A percentile compares a stretch with the other conserved stretches of the same genome.
phyloP scores from a whole-genome alignment of 2,113 vertebrate genomes.

The Miniopterus natalensis region DNA sequence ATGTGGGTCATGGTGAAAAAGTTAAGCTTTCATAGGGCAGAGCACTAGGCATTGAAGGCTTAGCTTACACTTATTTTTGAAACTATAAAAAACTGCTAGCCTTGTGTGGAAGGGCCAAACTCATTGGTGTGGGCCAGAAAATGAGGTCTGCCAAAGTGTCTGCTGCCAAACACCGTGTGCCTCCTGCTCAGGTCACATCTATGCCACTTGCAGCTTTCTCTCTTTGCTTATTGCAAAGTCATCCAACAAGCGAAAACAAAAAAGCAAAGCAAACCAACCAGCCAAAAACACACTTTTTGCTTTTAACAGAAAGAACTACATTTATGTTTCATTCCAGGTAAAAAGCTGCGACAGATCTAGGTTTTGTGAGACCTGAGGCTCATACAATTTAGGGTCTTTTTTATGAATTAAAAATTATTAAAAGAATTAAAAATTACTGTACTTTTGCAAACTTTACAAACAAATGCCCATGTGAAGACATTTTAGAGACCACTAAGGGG shows the following conservation, averaged over 20 bases:
- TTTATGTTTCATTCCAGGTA: conserved; percentile 4
- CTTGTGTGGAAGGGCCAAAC: neutral
- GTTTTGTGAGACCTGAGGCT: neutral
- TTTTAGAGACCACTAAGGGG: neutral
- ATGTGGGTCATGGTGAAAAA: conserved; percentile 47
- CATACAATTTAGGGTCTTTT: neutral
- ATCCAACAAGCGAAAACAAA: neutral
- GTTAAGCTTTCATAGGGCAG: neutral
- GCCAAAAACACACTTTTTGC: neutral
- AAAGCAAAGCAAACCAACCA: too few relatives aligned
- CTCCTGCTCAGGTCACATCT: neutral
- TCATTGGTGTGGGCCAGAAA: neutral
- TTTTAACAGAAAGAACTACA: conserved; percentile 25
- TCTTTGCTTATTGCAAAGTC: neutral
- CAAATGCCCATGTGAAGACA: neutral
- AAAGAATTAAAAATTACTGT: neutral
- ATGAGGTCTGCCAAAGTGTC: neutral
- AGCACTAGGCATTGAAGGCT: neutral
- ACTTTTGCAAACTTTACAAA: conserved; percentile 31
- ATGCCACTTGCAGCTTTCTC: neutral
- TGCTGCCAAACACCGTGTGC: neutral
- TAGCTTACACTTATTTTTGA: conserved; percentile 50
- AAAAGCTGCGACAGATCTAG: neutral
- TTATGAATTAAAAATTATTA: neutral
- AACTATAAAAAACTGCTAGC: neutral